These are phyloP conservation scores for Dicentrarchus labrax DNA, from an alignment of 2,113 vertebrate species.

Conservation along the genomic window DNA sequence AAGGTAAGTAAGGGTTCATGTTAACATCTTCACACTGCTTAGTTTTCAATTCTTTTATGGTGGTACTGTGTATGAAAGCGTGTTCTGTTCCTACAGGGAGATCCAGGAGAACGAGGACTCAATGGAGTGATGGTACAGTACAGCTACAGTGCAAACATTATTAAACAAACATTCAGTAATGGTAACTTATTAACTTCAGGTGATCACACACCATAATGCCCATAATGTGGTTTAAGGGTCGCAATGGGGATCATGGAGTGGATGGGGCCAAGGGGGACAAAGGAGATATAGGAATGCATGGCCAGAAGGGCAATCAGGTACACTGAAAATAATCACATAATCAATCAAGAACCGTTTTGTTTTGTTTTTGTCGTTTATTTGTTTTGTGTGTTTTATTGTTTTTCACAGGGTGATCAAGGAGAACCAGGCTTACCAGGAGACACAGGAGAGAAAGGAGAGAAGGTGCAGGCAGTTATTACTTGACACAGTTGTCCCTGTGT, in stretches of 20 bases:
- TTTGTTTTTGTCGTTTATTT: too few relatives aligned
- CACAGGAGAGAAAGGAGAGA: conserved; percentile 85
- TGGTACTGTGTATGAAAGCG: neutral
- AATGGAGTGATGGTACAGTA: conserved; percentile 84
- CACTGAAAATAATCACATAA: conserved; percentile 34
- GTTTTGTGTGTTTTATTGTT: neutral
- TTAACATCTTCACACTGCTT: neutral
- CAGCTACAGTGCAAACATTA: neutral
- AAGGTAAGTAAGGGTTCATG: conserved; percentile 80
- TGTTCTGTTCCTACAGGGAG: conserved; percentile 82
- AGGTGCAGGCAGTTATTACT: conserved; percentile 77
- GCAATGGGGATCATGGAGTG: conserved; percentile 84
- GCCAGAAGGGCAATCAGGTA: conserved; percentile 86
- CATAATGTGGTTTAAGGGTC: conserved; percentile 81
- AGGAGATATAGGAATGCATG: conserved; percentile 86
- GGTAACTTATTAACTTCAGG: neutral
- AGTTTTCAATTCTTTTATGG: neutral
- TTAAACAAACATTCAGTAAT: neutral
- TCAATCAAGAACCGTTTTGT: neutral
- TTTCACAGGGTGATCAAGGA: conserved; percentile 85
- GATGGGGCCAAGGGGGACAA: conserved; percentile 88
- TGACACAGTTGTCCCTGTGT: neutral
- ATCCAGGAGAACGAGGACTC: conserved; percentile 87
- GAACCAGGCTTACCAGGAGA: conserved; percentile 85
- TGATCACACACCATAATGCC: neutral